Evolutionary conservation across 1,140 invertebrate species (phyloP).

Genomic region (Trichonephila inaurata): DNA sequence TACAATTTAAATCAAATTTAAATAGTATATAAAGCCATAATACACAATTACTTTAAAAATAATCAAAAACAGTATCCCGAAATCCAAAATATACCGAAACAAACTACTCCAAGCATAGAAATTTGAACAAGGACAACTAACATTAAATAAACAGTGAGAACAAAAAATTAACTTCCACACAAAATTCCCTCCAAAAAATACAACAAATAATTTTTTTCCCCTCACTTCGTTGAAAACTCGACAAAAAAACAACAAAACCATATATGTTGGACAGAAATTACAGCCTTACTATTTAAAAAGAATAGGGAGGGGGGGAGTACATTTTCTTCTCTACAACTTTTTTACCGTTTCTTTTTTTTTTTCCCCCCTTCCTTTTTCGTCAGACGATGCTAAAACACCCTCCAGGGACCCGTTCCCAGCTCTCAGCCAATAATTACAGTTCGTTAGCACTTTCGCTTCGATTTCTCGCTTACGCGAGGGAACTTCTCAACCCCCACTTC

Average conservation of each 20-base stretch:
- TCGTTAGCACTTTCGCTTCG: conserved; percentile 69
- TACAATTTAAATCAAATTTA: too few relatives aligned
- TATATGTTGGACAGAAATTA: not conserved
- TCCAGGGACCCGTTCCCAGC: conserved; percentile 40
- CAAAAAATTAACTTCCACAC: not conserved
- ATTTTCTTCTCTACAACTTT: conserved; percentile 28
- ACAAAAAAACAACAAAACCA: not conserved
- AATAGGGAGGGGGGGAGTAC: not conserved
- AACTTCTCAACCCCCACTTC: not conserved
- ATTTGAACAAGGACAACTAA: too few relatives aligned
- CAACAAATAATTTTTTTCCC: too few relatives aligned
- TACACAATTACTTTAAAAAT: too few relatives aligned
- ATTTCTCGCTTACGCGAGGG: conserved; percentile 38
- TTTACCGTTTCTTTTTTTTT: not conserved
- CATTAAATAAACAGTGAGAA: too few relatives aligned
- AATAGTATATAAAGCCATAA: too few relatives aligned
- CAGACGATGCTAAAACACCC: conserved; percentile 31
- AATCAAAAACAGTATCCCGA: too few relatives aligned
- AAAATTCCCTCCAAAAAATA: not conserved
- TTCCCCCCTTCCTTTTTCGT: not conserved
- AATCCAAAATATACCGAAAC: too few relatives aligned
- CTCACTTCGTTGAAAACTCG: not conserved
- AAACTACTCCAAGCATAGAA: too few relatives aligned
- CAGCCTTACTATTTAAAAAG: not conserved
- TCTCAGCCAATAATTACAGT: conserved; percentile 66